Evolutionary conservation across 92 coral and sea anemone species (phyloP).

Genomic region (Phenganax subtilis): DNA sequence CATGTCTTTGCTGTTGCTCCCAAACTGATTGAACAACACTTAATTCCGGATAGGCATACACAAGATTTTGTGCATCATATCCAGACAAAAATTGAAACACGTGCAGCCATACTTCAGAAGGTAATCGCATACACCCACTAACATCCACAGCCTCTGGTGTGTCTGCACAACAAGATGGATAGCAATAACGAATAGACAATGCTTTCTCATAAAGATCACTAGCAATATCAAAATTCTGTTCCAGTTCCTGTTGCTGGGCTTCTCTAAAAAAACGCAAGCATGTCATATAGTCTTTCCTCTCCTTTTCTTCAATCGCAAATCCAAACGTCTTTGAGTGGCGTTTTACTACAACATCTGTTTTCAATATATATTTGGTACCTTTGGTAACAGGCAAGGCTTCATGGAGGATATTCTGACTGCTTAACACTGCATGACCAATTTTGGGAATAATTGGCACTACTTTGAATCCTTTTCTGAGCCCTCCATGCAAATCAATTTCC

Average conservation of each 20-base stretch:
- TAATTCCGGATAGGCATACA: conserved; percentile 29
- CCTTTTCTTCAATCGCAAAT: conserved; percentile 13
- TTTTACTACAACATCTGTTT: conserved; percentile 41
- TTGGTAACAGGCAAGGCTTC: conserved; percentile 24
- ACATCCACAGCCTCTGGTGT: not conserved
- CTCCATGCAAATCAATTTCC: conserved; percentile 20
- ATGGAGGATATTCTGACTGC: conserved; percentile 25
- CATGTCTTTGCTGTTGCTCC: not conserved
- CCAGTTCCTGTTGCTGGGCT: conserved; percentile 30
- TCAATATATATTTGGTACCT: conserved; percentile 16
- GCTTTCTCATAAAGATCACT: conserved; percentile 37
- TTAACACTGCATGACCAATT: conserved; percentile 25
- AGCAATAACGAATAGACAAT: conserved; percentile 36
- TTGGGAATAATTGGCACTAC: conserved; percentile 14
- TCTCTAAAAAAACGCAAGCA: conserved; percentile 28
- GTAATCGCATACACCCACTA: conserved; percentile 3
- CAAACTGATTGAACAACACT: not conserved
- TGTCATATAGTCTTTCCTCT: conserved; percentile 23
- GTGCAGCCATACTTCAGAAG: conserved; percentile 22
- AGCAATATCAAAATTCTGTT: not conserved
- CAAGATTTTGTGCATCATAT: conserved; percentile 21
- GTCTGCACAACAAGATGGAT: not conserved
- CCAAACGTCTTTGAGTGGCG: conserved; percentile 28
- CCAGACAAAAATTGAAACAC: conserved; percentile 17
- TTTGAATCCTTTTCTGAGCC: conserved; percentile 13